Base-by-base conservation (phyloP, 1,140 invertebrate species). In the Probaryconus sp. region DNA sequence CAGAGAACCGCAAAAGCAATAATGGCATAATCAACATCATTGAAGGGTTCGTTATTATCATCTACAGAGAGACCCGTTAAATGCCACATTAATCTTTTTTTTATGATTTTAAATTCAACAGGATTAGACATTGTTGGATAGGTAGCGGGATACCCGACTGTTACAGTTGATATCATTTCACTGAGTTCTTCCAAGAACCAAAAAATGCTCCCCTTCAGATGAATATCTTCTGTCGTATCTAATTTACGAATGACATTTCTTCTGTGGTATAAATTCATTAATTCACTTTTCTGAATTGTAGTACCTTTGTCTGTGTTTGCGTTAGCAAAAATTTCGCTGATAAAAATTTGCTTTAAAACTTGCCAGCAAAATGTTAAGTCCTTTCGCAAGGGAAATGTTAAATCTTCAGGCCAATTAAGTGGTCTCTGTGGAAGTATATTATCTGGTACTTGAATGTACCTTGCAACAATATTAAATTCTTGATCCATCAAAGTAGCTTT, bases 181-280 rank as follows among this genome's bases (percentile, higher is more conserved):
- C 69, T 63, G 5, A 87, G 38, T 45, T 87, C 84, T 16, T 69
- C 69, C 7, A 86, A 48, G 6, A 85, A 79, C 85, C 85, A 86
- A 4, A 78, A 33, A 3, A 86, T 37, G 51, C 73, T n/a, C n/a
- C n/a, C n/a, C n/a, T n/a, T n/a, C n/a, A n/a, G 76, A 16, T 77
- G 35, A 0, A 26, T 30, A 24, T 5, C 5, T 78, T 9, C 17
- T 35, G 35, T 20, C 1, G 47, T 4, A 11, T 76, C 31, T 10
- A 53, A 28, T 2, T 70, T 74, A 2, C 80, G 76, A 13, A 76
- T 64, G 10, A 61, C 64, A 20, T 78, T 70, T 3, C 85, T 20
- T 40, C 76, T 79, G 13, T 79, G 71, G 13, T 79, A 82, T 13
- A 83, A 71, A 20, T 43, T 74, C 24, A 76, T 64, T 9, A 87